Percentiles rank a stretch among this genome's conserved stretches.
These are phyloP conservation scores for Urocyon cinereoargenteus DNA, from an alignment of 2,797 vertebrate genomes.

Conservation along the genomic window DNA sequence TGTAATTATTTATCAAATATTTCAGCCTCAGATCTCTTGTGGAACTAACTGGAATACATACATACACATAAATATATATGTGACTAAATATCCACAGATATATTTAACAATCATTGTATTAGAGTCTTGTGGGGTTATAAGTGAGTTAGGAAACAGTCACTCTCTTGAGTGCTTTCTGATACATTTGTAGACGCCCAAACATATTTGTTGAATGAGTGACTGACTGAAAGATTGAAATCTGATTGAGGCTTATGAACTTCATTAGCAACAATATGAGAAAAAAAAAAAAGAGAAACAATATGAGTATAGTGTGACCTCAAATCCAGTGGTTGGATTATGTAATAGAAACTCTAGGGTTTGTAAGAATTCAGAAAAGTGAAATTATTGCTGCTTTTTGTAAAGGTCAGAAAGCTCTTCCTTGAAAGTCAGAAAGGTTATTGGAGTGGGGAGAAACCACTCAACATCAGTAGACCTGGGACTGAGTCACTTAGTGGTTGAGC, in stretches of 20 bases:
- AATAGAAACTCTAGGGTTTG: neutral
- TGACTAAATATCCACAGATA: neutral
- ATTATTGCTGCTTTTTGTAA: neutral
- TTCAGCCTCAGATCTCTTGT: neutral
- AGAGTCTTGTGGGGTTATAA: neutral
- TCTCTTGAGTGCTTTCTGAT: neutral
- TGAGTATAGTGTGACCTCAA: neutral
- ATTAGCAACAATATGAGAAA: too few species aligned
- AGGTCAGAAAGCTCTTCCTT: slow-evolving; percentile 1
- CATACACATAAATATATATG: neutral
- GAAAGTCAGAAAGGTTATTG: slow-evolving; percentile 21
- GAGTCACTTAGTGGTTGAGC: too few species aligned
- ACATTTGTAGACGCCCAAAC: neutral
- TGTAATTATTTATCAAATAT: slow-evolving; percentile 12
- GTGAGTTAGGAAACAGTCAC: neutral
- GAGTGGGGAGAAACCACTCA: neutral
- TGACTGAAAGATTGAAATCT: slow-evolving; percentile 26
- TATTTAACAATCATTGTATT: neutral
- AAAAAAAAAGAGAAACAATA: too few species aligned
- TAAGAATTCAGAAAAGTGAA: slow-evolving; percentile 34
- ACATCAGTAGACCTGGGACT: neutral
- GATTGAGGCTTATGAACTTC: neutral
- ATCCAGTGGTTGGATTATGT: neutral
- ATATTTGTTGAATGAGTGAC: neutral
- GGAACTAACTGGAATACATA: neutral